A percentile compares a stretch with the other conserved stretches of the same genome.
These are phyloP conservation scores for Scotopteryx bipunctaria DNA, from an alignment of 2,888 invertebrate genomes.

Conservation along the genomic window DNA sequence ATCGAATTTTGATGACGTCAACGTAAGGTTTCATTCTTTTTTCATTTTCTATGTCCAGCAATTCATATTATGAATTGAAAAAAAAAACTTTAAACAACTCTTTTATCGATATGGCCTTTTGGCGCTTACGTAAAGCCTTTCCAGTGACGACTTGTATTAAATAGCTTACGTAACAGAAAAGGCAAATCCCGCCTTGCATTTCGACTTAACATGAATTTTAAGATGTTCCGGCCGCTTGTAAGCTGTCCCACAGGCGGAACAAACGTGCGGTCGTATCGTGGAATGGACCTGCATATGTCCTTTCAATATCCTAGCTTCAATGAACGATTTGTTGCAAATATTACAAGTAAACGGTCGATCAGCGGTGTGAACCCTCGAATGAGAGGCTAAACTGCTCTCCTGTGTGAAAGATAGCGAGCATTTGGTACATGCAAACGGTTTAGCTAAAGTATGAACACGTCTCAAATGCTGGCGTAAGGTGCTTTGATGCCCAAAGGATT, in stretches of 20 bases:
- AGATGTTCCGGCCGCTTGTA: conserved; percentile 17
- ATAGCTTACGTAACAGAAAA: too few species aligned
- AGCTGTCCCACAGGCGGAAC: conserved; percentile 3
- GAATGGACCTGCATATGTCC: conserved; percentile 22
- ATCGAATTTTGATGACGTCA: too few species aligned
- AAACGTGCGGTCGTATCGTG: not conserved
- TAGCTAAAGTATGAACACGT: conserved; percentile 4
- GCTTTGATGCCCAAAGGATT: conserved; percentile 11
- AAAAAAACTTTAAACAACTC: too few species aligned
- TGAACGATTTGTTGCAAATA: conserved; percentile 7
- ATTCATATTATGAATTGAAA: too few species aligned
- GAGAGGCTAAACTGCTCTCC: not conserved
- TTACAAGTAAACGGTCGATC: conserved; percentile 7
- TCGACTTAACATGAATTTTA: conserved; percentile 4
- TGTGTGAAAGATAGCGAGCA: conserved; percentile 5
- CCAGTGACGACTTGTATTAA: too few species aligned
- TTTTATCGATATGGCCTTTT: too few species aligned
- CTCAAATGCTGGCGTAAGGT: conserved; percentile 5
- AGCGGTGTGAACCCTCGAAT: conserved; percentile 12
- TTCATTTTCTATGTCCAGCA: too few species aligned
- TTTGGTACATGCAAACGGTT: conserved; percentile 11
- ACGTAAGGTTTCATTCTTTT: too few species aligned
- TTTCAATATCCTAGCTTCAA: conserved; percentile 10
- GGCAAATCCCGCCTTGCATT: conserved; percentile 8
- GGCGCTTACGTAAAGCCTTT: too few species aligned